Percentiles rank a stretch among this genome's conserved stretches.
Evolutionary conservation across 2,797 vertebrate genomes (phyloP).

Genomic region (Enteromius fasciolatus): DNA sequence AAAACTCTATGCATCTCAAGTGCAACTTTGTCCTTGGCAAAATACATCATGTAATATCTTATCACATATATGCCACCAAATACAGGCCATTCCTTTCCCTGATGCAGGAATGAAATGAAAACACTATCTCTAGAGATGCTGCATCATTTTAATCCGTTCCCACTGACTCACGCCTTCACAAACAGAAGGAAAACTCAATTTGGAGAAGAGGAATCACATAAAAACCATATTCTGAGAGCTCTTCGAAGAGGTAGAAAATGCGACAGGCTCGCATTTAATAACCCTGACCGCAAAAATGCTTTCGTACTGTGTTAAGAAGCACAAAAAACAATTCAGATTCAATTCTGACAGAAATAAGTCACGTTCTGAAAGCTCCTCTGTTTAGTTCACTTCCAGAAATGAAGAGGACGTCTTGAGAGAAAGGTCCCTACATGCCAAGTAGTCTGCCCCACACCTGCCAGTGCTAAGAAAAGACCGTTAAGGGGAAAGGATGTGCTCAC

Average conservation of each 20-base stretch:
- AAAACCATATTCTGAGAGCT: neutral
- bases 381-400: slow-evolving; percentile 8
- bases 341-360: slow-evolving; percentile 15
- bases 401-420: slow-evolving; percentile 3
- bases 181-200: slow-evolving; percentile 38
- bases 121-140: slow-evolving; percentile 50
- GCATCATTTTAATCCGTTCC: slow-evolving; percentile 44
- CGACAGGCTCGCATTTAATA: slow-evolving; percentile 32
- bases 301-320: neutral
- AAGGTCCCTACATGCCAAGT: slow-evolving; percentile 61
- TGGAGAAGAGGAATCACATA: slow-evolving; percentile 15
- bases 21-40: slow-evolving; percentile 61
- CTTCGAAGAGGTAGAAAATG: slow-evolving; percentile 48
- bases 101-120: slow-evolving; percentile 54
- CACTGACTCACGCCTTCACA: slow-evolving; percentile 15
- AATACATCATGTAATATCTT: slow-evolving; percentile 65
- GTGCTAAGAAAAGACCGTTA: slow-evolving; percentile 56
- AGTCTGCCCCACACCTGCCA: slow-evolving; percentile 67
- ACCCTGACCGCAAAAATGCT: slow-evolving; percentile 35
- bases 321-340: slow-evolving; percentile 16
- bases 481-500: slow-evolving; percentile 66
- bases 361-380: slow-evolving; percentile 4
- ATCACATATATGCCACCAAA: slow-evolving; percentile 59
- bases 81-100: slow-evolving; percentile 42
- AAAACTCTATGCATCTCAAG: slow-evolving; percentile 49